Evolutionary conservation across 2,888 invertebrate genomes (phyloP).

Genomic region (Thymelicus sylvestris): DNA sequence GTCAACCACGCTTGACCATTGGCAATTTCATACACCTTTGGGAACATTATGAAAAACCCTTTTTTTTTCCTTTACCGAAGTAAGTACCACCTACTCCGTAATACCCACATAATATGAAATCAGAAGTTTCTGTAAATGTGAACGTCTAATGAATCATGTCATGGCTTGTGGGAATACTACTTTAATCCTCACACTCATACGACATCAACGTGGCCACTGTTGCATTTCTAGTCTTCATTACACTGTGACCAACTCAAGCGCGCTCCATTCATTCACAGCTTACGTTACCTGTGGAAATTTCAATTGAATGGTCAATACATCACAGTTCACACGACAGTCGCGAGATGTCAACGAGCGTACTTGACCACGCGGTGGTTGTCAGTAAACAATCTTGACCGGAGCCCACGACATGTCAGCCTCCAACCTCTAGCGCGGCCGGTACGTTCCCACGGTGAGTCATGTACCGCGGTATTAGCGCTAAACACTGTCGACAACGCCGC

Average conservation of each 20-base stretch:
- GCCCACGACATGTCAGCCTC: slow-evolving; percentile 23
- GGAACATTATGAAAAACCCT: too few species aligned
- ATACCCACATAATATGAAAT: too few species aligned
- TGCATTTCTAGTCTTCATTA: too few species aligned
- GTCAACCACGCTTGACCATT: too few species aligned
- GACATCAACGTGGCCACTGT: too few species aligned
- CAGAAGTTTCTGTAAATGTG: too few species aligned
- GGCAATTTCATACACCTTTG: too few species aligned
- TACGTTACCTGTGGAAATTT: background rate
- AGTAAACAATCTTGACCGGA: slow-evolving; percentile 17
- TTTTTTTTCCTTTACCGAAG: too few species aligned
- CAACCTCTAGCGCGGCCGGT: slow-evolving; percentile 8
- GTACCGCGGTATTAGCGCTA: background rate
- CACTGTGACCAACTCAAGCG: background rate
- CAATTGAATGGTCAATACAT: slow-evolving; percentile 7
- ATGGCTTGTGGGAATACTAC: too few species aligned
- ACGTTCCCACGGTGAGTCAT: slow-evolving; percentile 31
- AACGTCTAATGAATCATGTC: too few species aligned
- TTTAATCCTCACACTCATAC: too few species aligned
- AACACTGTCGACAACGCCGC: slow-evolving; percentile 4
- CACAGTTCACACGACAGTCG: background rate
- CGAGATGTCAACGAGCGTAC: background rate
- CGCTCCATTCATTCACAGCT: background rate
- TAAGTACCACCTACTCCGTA: too few species aligned
- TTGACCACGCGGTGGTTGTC: slow-evolving; percentile 7